Conservation (phyloP, 1,140 invertebrate species). For the Rhopalosiphum maidis region DNA sequence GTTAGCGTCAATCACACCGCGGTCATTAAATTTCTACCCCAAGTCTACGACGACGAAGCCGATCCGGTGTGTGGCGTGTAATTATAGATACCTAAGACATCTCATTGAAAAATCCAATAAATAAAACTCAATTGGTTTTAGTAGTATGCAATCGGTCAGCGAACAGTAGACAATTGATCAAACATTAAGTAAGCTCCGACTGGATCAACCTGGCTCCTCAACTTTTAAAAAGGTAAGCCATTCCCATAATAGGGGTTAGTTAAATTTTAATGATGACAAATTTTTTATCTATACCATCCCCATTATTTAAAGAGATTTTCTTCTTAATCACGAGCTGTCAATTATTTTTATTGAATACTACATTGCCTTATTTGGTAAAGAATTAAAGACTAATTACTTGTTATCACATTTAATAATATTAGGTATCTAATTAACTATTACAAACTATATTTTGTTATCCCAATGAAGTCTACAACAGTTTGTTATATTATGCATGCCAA, state of each 20-base stretch:
- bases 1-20: background rate
- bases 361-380: background rate
- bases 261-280: background rate
- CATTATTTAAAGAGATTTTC: background rate
- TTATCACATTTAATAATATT: background rate
- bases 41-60: background rate
- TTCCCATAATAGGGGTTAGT: background rate
- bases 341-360: background rate
- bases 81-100: background rate
- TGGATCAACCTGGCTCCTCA: conserved; percentile 51
- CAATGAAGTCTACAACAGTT: background rate
- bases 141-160: background rate
- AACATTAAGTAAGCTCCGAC: conserved; percentile 17
- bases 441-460: background rate
- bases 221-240: conserved; percentile 46
- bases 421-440: background rate
- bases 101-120: background rate
- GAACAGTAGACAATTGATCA: background rate
- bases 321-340: background rate
- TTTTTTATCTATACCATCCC: background rate
- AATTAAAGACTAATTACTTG: background rate
- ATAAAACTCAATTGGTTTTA: background rate
- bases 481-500: background rate
- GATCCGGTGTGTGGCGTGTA: background rate
- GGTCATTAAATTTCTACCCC: background rate